phyloP scores from a whole-genome alignment of 2,888 invertebrate species.

The Scaptodrosophila latifasciaeformis region DNA sequence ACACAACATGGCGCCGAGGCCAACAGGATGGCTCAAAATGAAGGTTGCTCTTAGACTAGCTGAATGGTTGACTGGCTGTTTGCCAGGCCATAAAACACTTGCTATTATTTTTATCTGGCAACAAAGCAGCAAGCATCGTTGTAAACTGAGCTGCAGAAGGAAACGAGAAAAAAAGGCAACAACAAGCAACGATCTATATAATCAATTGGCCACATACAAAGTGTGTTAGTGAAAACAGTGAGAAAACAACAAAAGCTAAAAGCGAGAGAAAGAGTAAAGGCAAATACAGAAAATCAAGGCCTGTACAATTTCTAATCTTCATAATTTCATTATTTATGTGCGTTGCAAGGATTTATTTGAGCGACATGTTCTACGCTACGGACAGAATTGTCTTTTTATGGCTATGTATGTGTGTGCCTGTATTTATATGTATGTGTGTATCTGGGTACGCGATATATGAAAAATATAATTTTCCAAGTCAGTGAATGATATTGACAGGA shows the following conservation, averaged over 20 bases:
- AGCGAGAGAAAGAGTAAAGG: neutral
- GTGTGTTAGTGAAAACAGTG: too few species aligned
- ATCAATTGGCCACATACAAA: too few species aligned
- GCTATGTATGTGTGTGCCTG: neutral
- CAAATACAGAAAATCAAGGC: constrained; percentile 23
- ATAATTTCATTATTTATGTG: constrained; percentile 75
- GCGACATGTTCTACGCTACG: constrained; percentile 42
- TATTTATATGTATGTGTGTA: neutral
- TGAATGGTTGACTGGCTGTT: constrained; percentile 9
- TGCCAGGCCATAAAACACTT: constrained; percentile 41
- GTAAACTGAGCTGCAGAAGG: too few species aligned
- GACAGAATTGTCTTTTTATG: constrained; percentile 1
- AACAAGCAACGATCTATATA: neutral
- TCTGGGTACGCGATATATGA: constrained; percentile 49
- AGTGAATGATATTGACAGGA: constrained; percentile 71
- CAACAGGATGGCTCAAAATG: too few species aligned
- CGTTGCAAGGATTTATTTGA: constrained; percentile 62
- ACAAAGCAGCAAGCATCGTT: constrained; percentile 34
- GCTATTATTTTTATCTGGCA: constrained; percentile 58
- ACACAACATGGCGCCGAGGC: neutral
- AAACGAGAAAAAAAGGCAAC: neutral
- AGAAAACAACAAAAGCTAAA: neutral
- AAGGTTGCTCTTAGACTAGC: too few species aligned
- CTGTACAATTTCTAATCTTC: constrained; percentile 69
- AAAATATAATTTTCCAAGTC: constrained; percentile 74